Percentiles rank a stretch among this genome's conserved stretches.
These are phyloP conservation scores for Laterallus jamaicensis DNA, from an alignment of 2,113 vertebrate species.

Conservation along the genomic window DNA sequence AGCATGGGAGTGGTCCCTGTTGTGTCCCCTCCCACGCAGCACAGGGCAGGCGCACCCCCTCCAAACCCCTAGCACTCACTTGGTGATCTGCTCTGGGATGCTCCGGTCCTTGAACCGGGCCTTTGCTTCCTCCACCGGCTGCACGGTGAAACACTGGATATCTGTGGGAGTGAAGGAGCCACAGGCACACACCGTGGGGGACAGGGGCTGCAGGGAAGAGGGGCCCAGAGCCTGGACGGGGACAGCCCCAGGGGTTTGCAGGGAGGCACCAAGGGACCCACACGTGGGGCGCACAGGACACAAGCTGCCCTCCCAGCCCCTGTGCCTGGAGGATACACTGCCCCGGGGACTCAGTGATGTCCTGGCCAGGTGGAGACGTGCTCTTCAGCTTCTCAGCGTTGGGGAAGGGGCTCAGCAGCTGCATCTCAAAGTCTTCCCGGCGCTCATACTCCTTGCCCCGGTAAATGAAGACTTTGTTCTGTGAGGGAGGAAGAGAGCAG, in stretches of 20 bases:
- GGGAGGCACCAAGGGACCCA: not conserved
- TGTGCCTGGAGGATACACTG: conserved; percentile 48
- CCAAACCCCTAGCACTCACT: not conserved
- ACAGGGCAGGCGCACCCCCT: not conserved
- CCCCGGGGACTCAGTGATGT: not conserved
- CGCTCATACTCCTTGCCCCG: conserved; percentile 70
- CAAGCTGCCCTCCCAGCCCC: not conserved
- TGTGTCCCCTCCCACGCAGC: accelerated
- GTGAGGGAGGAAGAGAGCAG: not conserved
- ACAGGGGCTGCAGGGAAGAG: accelerated
- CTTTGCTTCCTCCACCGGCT: conserved; percentile 28
- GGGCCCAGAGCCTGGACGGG: no score
- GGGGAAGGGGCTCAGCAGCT: conserved; percentile 64
- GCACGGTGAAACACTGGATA: conserved; percentile 69
- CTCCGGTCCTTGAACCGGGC: conserved; percentile 13
- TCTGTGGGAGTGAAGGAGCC: conserved; percentile 61
- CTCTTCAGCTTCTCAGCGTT: conserved; percentile 51
- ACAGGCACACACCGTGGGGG: accelerated
- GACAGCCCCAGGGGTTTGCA: not conserved
- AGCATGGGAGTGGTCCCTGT: accelerated
- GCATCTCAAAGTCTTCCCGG: conserved; percentile 64
- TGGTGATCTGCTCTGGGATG: conserved; percentile 64
- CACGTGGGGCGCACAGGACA: accelerated
- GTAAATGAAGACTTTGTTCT: conserved; percentile 73
- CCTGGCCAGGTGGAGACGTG: conserved; percentile 3